These are phyloP conservation scores for Thalassoma bifasciatum DNA, from an alignment of 2,113 vertebrate species.

Conservation along the genomic window DNA sequence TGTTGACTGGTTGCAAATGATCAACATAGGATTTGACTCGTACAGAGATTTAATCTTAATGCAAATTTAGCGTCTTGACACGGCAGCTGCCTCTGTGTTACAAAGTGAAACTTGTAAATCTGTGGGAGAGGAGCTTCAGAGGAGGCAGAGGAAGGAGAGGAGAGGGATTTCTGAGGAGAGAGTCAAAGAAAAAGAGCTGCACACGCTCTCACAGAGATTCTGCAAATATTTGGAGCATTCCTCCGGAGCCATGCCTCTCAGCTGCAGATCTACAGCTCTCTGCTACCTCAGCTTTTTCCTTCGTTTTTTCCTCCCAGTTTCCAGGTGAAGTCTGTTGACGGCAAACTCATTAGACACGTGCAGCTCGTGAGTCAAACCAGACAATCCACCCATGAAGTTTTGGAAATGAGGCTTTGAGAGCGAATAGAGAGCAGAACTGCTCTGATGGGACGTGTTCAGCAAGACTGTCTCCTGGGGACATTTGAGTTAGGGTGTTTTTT, in stretches of 20 bases:
- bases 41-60: constrained; percentile 1
- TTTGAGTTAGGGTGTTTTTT: no score
- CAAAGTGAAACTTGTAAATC: background rate
- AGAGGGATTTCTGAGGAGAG: constrained; percentile 21
- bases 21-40: background rate
- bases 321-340: background rate
- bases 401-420: no score
- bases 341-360: background rate
- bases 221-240: constrained; percentile 50
- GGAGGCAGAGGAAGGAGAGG: constrained; percentile 8
- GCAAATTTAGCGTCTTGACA: background rate
- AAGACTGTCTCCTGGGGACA: no score
- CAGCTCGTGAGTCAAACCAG: background rate
- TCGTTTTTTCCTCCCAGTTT: background rate
- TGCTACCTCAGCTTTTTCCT: constrained; percentile 6
- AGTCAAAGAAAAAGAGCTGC: constrained; percentile 28
- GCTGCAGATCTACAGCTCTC: background rate
- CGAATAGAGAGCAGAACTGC: no score
- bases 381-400: no score
- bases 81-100: background rate
- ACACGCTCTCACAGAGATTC: constrained; percentile 11
- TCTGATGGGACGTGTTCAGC: no score
- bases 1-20: background rate
- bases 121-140: background rate
- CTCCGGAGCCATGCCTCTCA: constrained; percentile 35